A percentile compares a stretch with the other conserved stretches of the same genome.
Conservation (phyloP, 2,797 vertebrate genomes). For the Eidolon dupreanum region DNA sequence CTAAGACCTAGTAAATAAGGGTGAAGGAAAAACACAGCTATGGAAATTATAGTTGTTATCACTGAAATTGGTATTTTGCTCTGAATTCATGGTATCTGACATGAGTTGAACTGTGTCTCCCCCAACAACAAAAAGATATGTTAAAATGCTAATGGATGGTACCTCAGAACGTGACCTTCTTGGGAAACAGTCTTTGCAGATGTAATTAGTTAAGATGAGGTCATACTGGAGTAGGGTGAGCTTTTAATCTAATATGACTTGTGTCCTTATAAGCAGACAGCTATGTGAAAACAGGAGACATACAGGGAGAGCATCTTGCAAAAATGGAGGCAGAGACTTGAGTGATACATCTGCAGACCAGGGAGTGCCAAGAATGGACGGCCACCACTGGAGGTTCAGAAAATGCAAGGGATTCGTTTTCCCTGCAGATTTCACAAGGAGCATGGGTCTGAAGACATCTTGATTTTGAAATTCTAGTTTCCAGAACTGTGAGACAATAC, state of each 20-base stretch:
- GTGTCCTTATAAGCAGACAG: neutral
- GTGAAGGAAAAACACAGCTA: neutral
- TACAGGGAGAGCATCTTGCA: neutral
- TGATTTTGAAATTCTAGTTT: neutral
- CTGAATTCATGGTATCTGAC: neutral
- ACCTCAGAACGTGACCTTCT: neutral
- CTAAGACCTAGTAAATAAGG: neutral
- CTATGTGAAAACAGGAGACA: neutral
- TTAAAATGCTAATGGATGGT: neutral
- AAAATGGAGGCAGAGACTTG: neutral
- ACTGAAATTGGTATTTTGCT: neutral
- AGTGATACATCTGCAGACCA: neutral
- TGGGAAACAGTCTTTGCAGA: neutral
- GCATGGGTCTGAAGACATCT: neutral
- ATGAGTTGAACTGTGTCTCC: neutral
- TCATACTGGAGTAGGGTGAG: neutral
- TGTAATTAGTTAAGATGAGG: neutral
- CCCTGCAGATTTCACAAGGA: neutral
- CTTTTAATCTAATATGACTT: neutral
- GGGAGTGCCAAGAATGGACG: neutral
- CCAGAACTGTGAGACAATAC: neutral
- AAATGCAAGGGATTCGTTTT: neutral
- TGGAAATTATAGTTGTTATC: neutral
- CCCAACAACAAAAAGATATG: neutral
- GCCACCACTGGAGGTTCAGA: too few species aligned